A percentile compares a stretch with the other conserved stretches of the same genome.
Evolutionary conservation across 2,797 vertebrate species (phyloP).

Genomic region (Synaphobranchus kaupii): DNA sequence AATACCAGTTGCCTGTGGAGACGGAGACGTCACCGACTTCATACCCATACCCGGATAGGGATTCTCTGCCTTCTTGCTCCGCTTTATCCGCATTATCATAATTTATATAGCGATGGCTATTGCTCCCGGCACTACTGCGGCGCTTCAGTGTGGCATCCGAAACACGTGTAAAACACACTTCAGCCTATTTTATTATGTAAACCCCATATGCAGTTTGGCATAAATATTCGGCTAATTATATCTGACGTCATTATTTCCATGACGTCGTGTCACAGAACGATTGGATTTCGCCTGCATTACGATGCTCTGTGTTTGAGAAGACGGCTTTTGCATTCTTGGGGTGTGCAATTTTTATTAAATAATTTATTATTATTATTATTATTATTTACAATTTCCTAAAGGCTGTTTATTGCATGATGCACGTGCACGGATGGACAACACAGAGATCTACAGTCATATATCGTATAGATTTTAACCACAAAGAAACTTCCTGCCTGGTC

Average conservation of each 20-base stretch:
- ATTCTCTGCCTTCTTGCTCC: background rate
- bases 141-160: background rate
- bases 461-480: background rate
- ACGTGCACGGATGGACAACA: background rate
- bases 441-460: background rate
- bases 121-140: background rate
- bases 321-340: background rate
- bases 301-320: background rate
- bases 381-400: background rate
- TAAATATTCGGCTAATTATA: background rate
- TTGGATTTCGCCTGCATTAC: background rate
- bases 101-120: background rate
- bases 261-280: background rate
- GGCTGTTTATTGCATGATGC: background rate
- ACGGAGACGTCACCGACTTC: slow-evolving; percentile 6
- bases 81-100: background rate
- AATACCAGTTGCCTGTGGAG: slow-evolving; percentile 19
- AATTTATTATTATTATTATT: background rate
- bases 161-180: background rate
- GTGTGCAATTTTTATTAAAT: background rate
- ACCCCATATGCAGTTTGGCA: background rate
- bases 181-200: background rate
- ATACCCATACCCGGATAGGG: background rate
- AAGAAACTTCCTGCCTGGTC: background rate
- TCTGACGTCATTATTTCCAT: slow-evolving; percentile 12